Evolutionary conservation across 2,888 invertebrate genomes (phyloP).

Genomic region (Drosophila kokeensis): DNA sequence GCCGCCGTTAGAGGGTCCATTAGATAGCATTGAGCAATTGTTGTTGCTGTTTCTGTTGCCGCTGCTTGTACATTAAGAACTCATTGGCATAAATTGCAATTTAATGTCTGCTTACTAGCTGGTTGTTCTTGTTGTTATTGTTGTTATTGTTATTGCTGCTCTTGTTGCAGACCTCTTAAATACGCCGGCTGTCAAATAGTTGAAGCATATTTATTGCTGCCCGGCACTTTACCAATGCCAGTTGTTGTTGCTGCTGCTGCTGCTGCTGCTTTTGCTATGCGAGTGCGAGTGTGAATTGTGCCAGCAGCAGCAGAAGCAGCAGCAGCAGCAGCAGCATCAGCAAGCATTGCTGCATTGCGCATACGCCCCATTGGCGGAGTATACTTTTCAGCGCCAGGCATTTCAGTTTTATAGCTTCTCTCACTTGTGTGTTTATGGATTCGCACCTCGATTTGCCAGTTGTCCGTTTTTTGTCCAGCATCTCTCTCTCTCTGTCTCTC

Average conservation of each 20-base stretch:
- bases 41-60: slow-evolving; percentile 25
- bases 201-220: slow-evolving; percentile 77
- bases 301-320: neutral
- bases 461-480: slow-evolving; percentile 64
- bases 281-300: neutral
- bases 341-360: slow-evolving; percentile 66
- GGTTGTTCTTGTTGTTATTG: slow-evolving; percentile 14
- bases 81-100: slow-evolving; percentile 84
- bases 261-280: slow-evolving; percentile 17
- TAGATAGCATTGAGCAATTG: slow-evolving; percentile 64
- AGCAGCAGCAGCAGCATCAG: neutral
- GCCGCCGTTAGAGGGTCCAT: slow-evolving; percentile 57
- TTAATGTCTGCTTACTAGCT: slow-evolving; percentile 72
- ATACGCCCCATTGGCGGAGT: slow-evolving; percentile 65
- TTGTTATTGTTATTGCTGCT: slow-evolving; percentile 35
- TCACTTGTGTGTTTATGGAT: slow-evolving; percentile 81
- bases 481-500: neutral
- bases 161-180: slow-evolving; percentile 65
- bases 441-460: slow-evolving; percentile 79
- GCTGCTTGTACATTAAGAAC: slow-evolving; percentile 77
- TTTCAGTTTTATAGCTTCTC: slow-evolving; percentile 78
- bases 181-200: slow-evolving; percentile 76
- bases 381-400: slow-evolving; percentile 56
- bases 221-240: slow-evolving; percentile 29
- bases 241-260: slow-evolving; percentile 34